Evolutionary conservation across 2,797 vertebrate species (phyloP), one percentile per base, ranked within the genome.

Genomic region (Odontamblyopus lacepedii): DNA sequence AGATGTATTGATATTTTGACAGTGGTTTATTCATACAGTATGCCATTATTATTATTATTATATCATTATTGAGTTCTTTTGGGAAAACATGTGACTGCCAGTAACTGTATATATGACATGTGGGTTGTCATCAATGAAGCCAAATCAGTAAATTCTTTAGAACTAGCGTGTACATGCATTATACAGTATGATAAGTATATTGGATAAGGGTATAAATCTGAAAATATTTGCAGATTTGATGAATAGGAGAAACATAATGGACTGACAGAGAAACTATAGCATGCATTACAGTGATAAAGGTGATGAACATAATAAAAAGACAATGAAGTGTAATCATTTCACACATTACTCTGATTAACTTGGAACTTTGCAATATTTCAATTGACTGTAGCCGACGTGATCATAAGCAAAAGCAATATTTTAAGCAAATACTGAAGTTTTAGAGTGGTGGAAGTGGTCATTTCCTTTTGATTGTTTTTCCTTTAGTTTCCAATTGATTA

Each of bases 161-260:
- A 74, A 26, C 44, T 62, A 30, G 70, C 16, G 8, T 44, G 13
- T 30, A 38, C 18, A 62, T 50, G 16, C 48, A 67, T 51, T 67
- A 23, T 29, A 19, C 56, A 30, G 19, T 70, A 51, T 26, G n/a
- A 60, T 55, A 44, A 57, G 44, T 67, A 29, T n/a, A 15, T 5
- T 5, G 44, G 29, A 63, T 78, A 76, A 82, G 55, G 57, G 70
- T 78, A 75, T 83, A 83, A 80, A 75, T 81, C 80, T 80, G 83
- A 63, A 76, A 86, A 92, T 92, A 90, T 92, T 92, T 92, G 91
- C 87, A 83, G 74, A 57, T 62, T 67, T 70, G 62, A 81, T 77
- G 79, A 76, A 55, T 32, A 11, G 63, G 80, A 67, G 35, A 29
- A 79, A 59, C 29, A 82, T 50, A 70, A 27, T 77, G 72, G 30